phyloP scores from a whole-genome alignment of 2,113 vertebrate genomes.

The Channa argus region DNA sequence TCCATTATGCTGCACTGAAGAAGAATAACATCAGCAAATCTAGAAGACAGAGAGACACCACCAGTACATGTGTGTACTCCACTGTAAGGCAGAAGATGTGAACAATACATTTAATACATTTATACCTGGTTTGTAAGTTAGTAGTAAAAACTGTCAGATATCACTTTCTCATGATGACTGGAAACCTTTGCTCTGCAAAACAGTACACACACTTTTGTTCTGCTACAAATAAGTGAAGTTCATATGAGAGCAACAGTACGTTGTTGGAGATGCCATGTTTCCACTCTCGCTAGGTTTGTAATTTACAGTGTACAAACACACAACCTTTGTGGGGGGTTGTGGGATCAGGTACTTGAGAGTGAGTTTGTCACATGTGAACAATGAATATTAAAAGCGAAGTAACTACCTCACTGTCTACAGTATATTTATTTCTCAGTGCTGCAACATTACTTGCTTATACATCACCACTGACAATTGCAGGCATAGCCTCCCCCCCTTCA shows the following conservation, averaged over 20 bases:
- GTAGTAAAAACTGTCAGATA: not conserved
- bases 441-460: too few relatives aligned
- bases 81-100: slow-evolving; percentile 29
- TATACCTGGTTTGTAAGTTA: too few relatives aligned
- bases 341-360: too few relatives aligned
- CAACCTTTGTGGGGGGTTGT: not conserved
- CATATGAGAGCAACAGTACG: not conserved
- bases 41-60: not conserved
- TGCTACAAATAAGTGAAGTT: not conserved
- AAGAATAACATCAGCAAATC: not conserved
- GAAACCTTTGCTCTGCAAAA: slow-evolving; percentile 1
- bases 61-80: slow-evolving; percentile 47
- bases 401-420: too few relatives aligned
- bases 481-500: too few relatives aligned
- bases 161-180: not conserved
- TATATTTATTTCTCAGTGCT: too few relatives aligned
- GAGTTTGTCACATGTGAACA: too few relatives aligned
- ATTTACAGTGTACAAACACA: not conserved
- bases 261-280: slow-evolving; percentile 12
- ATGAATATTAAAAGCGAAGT: too few relatives aligned
- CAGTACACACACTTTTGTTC: not conserved
- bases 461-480: too few relatives aligned
- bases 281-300: slow-evolving; percentile 4
- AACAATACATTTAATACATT: not conserved
- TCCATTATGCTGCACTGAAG: slow-evolving; percentile 31